phyloP scores from a whole-genome alignment of 2,113 vertebrate genomes.

The Rhabdornis inornatus region DNA sequence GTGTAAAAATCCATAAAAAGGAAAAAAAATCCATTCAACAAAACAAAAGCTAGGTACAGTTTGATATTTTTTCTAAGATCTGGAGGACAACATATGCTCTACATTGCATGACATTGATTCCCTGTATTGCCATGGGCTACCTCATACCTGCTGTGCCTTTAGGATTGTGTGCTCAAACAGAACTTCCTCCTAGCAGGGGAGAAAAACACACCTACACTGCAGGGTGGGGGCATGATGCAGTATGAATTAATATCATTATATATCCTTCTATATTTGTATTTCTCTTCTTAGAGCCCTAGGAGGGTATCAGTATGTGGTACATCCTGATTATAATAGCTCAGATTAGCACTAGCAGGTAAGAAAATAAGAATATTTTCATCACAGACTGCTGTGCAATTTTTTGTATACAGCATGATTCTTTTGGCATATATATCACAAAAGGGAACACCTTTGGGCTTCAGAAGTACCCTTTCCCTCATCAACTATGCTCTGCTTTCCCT shows the following conservation, averaged over 20 bases:
- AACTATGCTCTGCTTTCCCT: neutral
- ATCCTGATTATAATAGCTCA: neutral
- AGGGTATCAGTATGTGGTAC: neutral
- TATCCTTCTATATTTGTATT: neutral
- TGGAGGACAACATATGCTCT: neutral
- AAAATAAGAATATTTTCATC: neutral
- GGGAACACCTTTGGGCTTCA: neutral
- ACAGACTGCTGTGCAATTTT: neutral
- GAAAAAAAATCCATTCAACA: neutral
- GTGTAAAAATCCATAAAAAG: neutral
- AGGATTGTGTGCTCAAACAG: neutral
- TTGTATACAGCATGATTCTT: neutral
- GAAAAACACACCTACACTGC: neutral
- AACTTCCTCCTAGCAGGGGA: neutral
- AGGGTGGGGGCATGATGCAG: too few relatives aligned
- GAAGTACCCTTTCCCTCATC: neutral
- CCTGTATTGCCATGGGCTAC: neutral
- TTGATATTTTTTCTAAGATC: neutral
- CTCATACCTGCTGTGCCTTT: neutral
- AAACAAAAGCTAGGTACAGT: neutral
- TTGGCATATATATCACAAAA: neutral
- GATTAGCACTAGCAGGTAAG: neutral
- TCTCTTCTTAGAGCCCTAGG: neutral
- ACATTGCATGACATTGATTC: neutral
- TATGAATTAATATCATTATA: neutral